phyloP scores from a whole-genome alignment of 2,113 vertebrate genomes.

The Antigone vipio region DNA sequence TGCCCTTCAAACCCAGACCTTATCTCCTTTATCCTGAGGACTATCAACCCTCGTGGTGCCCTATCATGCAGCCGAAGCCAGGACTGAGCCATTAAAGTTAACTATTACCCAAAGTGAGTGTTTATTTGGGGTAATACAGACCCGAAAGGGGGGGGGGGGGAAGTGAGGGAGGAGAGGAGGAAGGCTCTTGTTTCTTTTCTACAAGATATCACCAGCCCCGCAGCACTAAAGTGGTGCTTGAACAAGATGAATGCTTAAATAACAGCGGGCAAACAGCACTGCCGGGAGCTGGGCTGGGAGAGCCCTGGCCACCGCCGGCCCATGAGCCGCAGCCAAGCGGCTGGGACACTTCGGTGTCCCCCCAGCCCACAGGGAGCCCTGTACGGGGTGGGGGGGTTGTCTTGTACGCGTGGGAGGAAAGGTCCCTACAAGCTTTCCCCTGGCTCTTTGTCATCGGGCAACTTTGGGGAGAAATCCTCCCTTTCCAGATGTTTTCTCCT shows the following conservation, averaged over 20 bases:
- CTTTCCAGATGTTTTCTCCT: not conserved
- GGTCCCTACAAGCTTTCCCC: not conserved
- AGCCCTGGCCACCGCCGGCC: accelerated
- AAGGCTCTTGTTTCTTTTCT: not conserved
- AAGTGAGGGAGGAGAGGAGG: conserved; percentile 15
- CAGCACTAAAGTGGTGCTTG: not conserved
- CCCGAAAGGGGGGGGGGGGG: not conserved
- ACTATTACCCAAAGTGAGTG: conserved; percentile 49
- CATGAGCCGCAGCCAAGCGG: accelerated
- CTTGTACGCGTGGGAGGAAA: not conserved
- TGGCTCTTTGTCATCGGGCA: not conserved
- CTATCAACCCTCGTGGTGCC: not conserved
- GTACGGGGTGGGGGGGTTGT: no score
- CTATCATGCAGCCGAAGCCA: not conserved
- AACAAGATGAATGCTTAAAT: conserved; percentile 24
- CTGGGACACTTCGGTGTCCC: accelerated
- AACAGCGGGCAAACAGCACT: not conserved
- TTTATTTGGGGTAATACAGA: conserved; percentile 64
- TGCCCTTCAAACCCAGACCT: conserved; percentile 29
- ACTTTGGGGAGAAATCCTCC: not conserved
- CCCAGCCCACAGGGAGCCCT: accelerated
- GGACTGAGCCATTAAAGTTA: conserved; percentile 58
- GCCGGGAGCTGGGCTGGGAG: not conserved
- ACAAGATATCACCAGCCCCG: not conserved
- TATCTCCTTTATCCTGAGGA: not conserved